A percentile compares a stretch with the other conserved stretches of the same genome.
Evolutionary conservation across 2,113 vertebrate species (phyloP).

Genomic region (Poeciliopsis retropinna): DNA sequence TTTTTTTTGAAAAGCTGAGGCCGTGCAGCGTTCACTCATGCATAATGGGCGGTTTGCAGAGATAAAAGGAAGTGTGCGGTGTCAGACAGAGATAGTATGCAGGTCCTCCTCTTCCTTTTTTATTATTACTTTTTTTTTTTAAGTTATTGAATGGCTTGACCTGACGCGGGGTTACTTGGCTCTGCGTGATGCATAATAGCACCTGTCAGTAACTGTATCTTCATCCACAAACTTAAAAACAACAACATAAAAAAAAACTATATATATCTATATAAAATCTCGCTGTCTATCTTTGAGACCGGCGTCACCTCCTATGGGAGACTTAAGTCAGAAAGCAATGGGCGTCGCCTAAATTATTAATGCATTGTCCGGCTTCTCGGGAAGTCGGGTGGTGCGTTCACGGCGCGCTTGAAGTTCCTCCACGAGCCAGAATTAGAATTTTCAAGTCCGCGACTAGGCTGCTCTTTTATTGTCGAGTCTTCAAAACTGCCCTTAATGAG

Average conservation of each 20-base stretch:
- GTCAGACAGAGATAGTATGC: conserved; percentile 55
- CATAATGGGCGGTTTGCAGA: conserved; percentile 59
- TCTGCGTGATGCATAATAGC: neutral
- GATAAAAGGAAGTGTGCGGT: conserved; percentile 70
- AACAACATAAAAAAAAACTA: too few species aligned
- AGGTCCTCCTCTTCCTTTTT: conserved; percentile 83
- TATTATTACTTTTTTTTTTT: conserved; percentile 55
- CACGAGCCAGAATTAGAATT: neutral
- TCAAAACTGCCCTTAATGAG: neutral
- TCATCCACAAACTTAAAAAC: too few species aligned
- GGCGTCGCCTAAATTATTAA: conserved; percentile 9
- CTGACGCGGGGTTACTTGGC: neutral
- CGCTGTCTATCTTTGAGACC: conserved; percentile 7
- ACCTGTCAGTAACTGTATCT: neutral
- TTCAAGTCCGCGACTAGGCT: neutral
- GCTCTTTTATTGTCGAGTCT: neutral
- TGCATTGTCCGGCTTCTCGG: neutral
- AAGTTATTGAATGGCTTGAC: conserved; percentile 53
- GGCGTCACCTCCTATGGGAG: conserved; percentile 52
- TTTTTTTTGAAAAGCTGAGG: conserved; percentile 5
- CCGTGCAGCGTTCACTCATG: conserved; percentile 45
- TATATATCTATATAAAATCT: neutral
- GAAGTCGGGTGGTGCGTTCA: conserved; percentile 43
- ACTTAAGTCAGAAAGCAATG: conserved; percentile 10
- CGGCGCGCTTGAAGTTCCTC: neutral